Base-by-base conservation (phyloP, 2,113 vertebrate genomes). In the Takifugu flavidus region DNA sequence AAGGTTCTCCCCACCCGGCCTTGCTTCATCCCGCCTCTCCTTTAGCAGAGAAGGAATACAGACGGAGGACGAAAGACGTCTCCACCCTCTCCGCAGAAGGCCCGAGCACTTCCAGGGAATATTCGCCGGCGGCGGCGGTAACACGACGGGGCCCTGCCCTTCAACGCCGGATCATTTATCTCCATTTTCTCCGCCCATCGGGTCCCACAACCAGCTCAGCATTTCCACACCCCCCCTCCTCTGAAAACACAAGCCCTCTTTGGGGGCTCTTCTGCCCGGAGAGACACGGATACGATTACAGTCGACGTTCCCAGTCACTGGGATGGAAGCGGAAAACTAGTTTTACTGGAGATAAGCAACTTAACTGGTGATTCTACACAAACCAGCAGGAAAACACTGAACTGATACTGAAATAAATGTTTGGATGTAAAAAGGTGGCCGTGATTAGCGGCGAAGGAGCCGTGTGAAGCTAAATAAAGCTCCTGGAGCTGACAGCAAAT, bases 151-250 rank as follows among this genome's bases (percentile, higher is more conserved):
- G 54, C 56, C 52, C 27, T 75, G 74, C 67, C 75, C 71, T 75
- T 82, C 74, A 81, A 56, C 45, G 70, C 75, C 62, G 66, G 54
- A 66, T 82, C 81, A 81, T 86, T 82, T 84, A 77, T 88, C 82
- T 82, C 65, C 28, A 82, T 82, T 82, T 77, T 69, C 72, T 49
- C 77, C 67, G 73, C 82, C 75, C 77, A 68, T 42, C 49, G 67
- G 57, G 56, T 56, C 70, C 67, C 72, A 57, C 49, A 61, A 63
- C 71, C 39, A 51, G 74, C 66, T 85, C 77, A 77, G 75, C 86
- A 59, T 80, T 80, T 86, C 57, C 59, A 29, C 67, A 56, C 56
- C 64, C 50, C 55, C 55, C 13, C 54, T 74, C 74, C 61, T 65
- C 54, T 13, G 70, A 73, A 69, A 59, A 67, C 62, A 78, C 55